These are phyloP conservation scores for Corapipo altera DNA, from an alignment of 2,113 vertebrate genomes.

Conservation along the genomic window DNA sequence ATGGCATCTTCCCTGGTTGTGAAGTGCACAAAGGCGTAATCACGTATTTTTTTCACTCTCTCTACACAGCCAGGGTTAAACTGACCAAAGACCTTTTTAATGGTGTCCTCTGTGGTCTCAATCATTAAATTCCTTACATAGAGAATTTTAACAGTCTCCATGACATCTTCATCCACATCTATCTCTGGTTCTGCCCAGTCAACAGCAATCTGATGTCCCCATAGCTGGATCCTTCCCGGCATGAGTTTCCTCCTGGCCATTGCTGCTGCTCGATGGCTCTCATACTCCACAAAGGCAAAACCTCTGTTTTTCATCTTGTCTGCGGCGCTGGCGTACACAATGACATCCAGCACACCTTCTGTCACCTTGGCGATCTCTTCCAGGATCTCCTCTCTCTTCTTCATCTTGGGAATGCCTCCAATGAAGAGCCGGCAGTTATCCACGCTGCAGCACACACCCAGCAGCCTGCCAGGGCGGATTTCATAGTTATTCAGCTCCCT, in stretches of 20 bases:
- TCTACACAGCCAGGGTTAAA: constrained; percentile 96
- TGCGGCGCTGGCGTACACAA: constrained; percentile 95
- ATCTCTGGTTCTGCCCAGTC: constrained; percentile 99
- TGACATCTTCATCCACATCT: constrained; percentile 97
- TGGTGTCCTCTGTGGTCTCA: constrained; percentile 94
- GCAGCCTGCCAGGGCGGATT: constrained; percentile 90
- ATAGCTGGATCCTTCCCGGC: constrained; percentile 96
- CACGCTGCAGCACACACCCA: constrained; percentile 95
- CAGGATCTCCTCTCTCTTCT: constrained; percentile 98
- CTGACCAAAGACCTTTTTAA: constrained; percentile 91
- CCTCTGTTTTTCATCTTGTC: constrained; percentile 99
- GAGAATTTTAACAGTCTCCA: constrained; percentile 99
- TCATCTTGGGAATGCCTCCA: constrained; percentile 97
- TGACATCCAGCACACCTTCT: constrained; percentile 94
- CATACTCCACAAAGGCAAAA: constrained; percentile 98
- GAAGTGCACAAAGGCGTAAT: constrained; percentile 98
- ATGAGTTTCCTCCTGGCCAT: constrained; percentile 98
- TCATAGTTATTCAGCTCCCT: constrained; percentile 98
- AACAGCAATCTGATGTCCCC: constrained; percentile 98
- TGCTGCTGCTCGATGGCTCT: constrained; percentile 94
- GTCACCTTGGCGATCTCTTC: constrained; percentile 98
- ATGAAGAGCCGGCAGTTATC: constrained; percentile 99
- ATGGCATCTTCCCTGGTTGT: constrained; percentile 92
- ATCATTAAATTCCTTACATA: constrained; percentile 99
- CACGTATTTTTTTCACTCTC: constrained; percentile 96